phyloP scores from a whole-genome alignment of 1,140 invertebrate species.

The Drosophila kohkoa region DNA sequence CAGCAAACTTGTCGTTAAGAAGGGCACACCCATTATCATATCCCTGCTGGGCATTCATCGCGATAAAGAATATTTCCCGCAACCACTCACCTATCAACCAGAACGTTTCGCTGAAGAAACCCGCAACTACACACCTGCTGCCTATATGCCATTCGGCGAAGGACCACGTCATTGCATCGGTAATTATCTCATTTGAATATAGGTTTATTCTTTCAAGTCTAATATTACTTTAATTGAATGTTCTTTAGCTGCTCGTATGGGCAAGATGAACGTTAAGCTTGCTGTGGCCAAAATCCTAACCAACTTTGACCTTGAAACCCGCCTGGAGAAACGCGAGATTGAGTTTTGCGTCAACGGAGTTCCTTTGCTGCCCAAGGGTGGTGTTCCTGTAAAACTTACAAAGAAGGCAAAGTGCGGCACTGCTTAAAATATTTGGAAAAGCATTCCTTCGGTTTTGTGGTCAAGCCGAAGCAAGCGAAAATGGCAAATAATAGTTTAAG shows the following conservation, averaged over 20 bases:
- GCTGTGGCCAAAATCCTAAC: slow-evolving; percentile 69
- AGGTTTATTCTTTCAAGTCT: too few relatives aligned
- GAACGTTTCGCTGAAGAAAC: slow-evolving; percentile 87
- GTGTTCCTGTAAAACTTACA: slow-evolving; percentile 49
- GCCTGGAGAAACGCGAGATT: slow-evolving; percentile 46
- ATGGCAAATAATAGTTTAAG: background rate
- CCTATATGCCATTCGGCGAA: slow-evolving; percentile 89
- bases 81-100: slow-evolving; percentile 89
- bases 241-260: slow-evolving; percentile 67
- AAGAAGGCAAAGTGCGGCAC: slow-evolving; percentile 25
- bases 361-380: slow-evolving; percentile 53
- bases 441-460: background rate
- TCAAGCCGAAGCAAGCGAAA: background rate
- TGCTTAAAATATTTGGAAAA: background rate
- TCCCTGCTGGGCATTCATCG: slow-evolving; percentile 85
- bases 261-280: slow-evolving; percentile 70
- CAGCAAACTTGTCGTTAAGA: slow-evolving; percentile 82
- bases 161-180: slow-evolving; percentile 89
- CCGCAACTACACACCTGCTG: slow-evolving; percentile 64
- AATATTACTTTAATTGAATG: background rate
- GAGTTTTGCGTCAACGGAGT: slow-evolving; percentile 53
- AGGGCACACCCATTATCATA: slow-evolving; percentile 85
- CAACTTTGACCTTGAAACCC: slow-evolving; percentile 60
- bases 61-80: slow-evolving; percentile 87
- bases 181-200: slow-evolving; percentile 49